Conservation (phyloP, 53 echinoderm and acorn worm species). For the Paracentrotus lividus region DNA sequence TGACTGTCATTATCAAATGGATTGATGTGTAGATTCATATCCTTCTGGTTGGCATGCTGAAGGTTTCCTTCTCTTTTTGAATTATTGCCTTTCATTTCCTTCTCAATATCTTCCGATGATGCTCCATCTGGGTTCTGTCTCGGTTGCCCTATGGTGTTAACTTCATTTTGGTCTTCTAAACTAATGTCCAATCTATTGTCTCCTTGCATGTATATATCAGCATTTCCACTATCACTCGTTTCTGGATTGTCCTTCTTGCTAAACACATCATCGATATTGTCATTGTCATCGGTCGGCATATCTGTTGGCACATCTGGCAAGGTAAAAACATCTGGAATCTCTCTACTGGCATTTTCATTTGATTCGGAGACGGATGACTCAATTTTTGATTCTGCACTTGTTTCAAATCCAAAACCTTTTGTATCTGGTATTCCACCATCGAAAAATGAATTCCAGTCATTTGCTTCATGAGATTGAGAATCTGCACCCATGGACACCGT, state of each 20-base stretch:
- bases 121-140: slow-evolving; percentile 63
- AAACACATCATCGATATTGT: slow-evolving; percentile 24
- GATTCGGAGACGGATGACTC: background rate
- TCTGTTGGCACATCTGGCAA: slow-evolving; percentile 54
- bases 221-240: background rate
- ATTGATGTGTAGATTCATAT: slow-evolving; percentile 74
- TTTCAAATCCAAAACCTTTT: slow-evolving; percentile 67
- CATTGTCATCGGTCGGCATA: slow-evolving; percentile 3
- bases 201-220: slow-evolving; percentile 22
- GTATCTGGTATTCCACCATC: slow-evolving; percentile 39
- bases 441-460: slow-evolving; percentile 42
- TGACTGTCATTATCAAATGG: slow-evolving; percentile 73
- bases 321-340: background rate
- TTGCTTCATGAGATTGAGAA: slow-evolving; percentile 14
- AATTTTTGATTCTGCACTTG: background rate
- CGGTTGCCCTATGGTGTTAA: background rate
- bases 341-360: background rate
- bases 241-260: background rate
- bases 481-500: slow-evolving; percentile 40
- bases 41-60: slow-evolving; percentile 11
- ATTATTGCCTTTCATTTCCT: background rate
- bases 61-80: slow-evolving; percentile 1
- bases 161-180: background rate
- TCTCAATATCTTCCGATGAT: slow-evolving; percentile 42
- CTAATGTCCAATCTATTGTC: slow-evolving; percentile 1